These are phyloP conservation scores for Bhutanitis thaidina DNA, from an alignment of 2,888 invertebrate species.

Conservation along the genomic window DNA sequence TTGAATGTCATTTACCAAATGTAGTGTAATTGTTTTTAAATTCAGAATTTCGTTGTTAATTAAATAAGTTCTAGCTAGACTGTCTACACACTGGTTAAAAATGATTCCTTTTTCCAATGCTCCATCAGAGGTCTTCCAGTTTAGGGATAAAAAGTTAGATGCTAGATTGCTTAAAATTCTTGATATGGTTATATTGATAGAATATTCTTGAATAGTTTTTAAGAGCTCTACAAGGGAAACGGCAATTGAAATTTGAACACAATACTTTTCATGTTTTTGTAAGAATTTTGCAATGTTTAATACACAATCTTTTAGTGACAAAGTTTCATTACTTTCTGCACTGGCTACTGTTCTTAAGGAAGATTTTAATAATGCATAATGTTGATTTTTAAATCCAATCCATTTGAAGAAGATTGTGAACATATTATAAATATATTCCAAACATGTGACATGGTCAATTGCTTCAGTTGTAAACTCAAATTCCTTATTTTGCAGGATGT, in stretches of 20 bases:
- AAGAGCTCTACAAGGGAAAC: constrained; percentile 75
- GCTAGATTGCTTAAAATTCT: constrained; percentile 67
- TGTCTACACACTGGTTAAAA: constrained; percentile 82
- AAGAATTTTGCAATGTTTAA: constrained; percentile 58
- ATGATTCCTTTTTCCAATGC: constrained; percentile 82
- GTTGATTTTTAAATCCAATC: constrained; percentile 80
- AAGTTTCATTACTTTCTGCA: constrained; percentile 39
- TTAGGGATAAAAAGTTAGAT: constrained; percentile 77
- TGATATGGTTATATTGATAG: constrained; percentile 53
- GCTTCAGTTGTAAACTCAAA: constrained; percentile 36
- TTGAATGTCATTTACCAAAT: constrained; percentile 78
- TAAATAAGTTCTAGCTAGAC: constrained; percentile 83
- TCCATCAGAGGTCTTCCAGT: constrained; percentile 85
- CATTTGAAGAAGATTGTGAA: constrained; percentile 81
- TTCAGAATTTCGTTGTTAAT: constrained; percentile 78
- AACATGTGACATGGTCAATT: constrained; percentile 59
- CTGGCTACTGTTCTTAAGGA: constrained; percentile 59
- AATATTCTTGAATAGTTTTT: constrained; percentile 66
- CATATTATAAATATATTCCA: constrained; percentile 77
- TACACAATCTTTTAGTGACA: constrained; percentile 55
- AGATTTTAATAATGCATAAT: constrained; percentile 52
- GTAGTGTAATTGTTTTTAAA: constrained; percentile 77
- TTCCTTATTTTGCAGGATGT: constrained; percentile 34
- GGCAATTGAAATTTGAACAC: constrained; percentile 77
- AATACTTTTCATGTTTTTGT: constrained; percentile 67